These are phyloP conservation scores for Zophobas atratus DNA, from an alignment of 1,140 invertebrate species.

Conservation along the genomic window DNA sequence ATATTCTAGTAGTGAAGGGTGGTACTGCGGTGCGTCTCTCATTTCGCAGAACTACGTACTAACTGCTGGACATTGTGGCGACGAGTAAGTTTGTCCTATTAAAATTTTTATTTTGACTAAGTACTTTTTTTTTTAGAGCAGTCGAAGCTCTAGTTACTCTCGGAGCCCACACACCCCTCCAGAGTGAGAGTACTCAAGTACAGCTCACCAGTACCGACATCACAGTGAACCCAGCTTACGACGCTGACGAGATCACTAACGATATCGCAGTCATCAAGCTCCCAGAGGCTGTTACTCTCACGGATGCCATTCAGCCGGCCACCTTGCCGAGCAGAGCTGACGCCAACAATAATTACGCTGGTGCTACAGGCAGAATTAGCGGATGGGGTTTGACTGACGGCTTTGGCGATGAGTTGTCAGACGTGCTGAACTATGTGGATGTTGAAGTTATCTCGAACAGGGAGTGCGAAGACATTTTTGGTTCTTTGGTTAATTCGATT, in stretches of 20 bases:
- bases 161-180: slow-evolving; percentile 54
- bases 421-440: slow-evolving; percentile 45
- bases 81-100: slow-evolving; percentile 39
- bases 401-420: slow-evolving; percentile 26
- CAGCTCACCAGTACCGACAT: slow-evolving; percentile 63
- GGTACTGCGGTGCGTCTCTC: slow-evolving; percentile 72
- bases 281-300: slow-evolving; percentile 57
- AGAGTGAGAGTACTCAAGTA: slow-evolving; percentile 60
- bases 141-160: slow-evolving; percentile 52
- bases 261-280: slow-evolving; percentile 72
- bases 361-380: slow-evolving; percentile 60
- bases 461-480: slow-evolving; percentile 8
- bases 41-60: slow-evolving; percentile 70
- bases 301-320: slow-evolving; percentile 50
- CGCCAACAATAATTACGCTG: slow-evolving; percentile 64
- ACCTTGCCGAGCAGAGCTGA: slow-evolving; percentile 55
- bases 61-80: slow-evolving; percentile 72
- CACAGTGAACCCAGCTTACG: slow-evolving; percentile 68
- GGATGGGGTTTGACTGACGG: slow-evolving; percentile 67
- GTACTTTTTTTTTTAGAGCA: neutral
- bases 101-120: neutral
- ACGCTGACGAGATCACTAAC: slow-evolving; percentile 65
- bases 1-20: slow-evolving; percentile 60
- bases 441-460: slow-evolving; percentile 48
- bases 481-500: neutral